Evolutionary conservation across 2,888 invertebrate genomes (phyloP), one percentile per base, ranked within the genome.

Genomic region (Xanthia icteritia): DNA sequence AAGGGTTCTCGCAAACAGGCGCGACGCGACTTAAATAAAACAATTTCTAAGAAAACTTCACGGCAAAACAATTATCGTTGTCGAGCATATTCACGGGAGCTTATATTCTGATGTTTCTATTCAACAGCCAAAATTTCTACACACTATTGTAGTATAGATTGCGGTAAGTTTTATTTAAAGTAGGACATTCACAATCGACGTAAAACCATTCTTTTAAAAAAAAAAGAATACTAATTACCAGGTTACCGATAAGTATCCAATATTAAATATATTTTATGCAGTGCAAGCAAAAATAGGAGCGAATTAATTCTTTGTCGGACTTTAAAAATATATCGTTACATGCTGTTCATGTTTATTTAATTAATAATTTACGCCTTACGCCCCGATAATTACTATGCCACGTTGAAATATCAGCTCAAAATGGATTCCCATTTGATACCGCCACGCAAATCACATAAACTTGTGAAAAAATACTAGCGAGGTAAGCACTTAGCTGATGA

Each of bases 401-500:
- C 45, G 56, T 63, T 60, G 27, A 68, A 76, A 83, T 74, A 74
- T 75, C 45, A 68, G 17, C 63, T 20, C 63, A 82, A 82, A 77
- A 76, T 74, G 64, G 48, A 78, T 66, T 79, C 39, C 60, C 60
- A 86, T 81, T 76, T 81, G 39, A 74, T 76, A 67, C 54, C 17
- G 45, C 73, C 15, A n/a, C 67, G 71, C 56, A 69, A 66, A 86
- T 72, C 76, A 77, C 48, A 81, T 76, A 31, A 76, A 27, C n/a
- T 63, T 60, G 23, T 61, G 51, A 77, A 75, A n/a, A 86, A 75
- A 79, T 76, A 79, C 70, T 67, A 45, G 54, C 27, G 58, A 66
- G 64, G 71, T 58, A 63, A 84, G 84, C 86, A 87, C 87, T 89
- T 77, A 89, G 79, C 74, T 88, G 79, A 88, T 89, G 83, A 84